Conservation (phyloP, 2,113 vertebrate genomes). For the Cyrtonyx montezumae region DNA sequence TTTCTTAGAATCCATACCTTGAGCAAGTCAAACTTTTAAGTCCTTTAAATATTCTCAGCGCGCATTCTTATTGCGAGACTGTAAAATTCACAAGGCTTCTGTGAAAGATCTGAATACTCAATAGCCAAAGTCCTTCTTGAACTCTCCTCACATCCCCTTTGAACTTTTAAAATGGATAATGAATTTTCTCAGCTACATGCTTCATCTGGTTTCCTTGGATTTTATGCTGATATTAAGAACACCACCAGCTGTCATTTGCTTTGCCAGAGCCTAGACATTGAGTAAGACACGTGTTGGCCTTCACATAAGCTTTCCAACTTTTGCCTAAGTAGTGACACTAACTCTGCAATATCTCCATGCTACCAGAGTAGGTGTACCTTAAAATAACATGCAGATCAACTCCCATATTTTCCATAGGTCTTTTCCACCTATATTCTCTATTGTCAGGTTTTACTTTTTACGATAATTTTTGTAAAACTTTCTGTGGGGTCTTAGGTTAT, state of each 20-base stretch:
- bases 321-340: neutral
- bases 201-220: conserved; percentile 59
- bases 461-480: neutral
- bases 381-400: neutral
- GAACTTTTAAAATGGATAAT: conserved; percentile 50
- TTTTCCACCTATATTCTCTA: neutral
- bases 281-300: conserved; percentile 50
- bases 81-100: neutral
- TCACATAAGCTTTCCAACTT: conserved; percentile 1
- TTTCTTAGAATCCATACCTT: neutral
- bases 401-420: neutral
- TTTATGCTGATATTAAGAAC: conserved; percentile 51
- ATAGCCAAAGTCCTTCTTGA: conserved; percentile 5
- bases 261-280: conserved; percentile 42
- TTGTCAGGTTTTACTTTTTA: neutral
- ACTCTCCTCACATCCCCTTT: conserved; percentile 39
- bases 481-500: neutral
- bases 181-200: conserved; percentile 35
- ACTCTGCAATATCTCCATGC: neutral
- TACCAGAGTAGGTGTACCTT: neutral
- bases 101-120: neutral
- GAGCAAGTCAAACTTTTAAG: neutral
- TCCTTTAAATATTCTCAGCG: conserved; percentile 10
- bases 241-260: conserved; percentile 54
- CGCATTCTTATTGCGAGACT: neutral